These are phyloP conservation scores for Diplolepis rosae DNA, from an alignment of 2,888 invertebrate species.

Conservation along the genomic window DNA sequence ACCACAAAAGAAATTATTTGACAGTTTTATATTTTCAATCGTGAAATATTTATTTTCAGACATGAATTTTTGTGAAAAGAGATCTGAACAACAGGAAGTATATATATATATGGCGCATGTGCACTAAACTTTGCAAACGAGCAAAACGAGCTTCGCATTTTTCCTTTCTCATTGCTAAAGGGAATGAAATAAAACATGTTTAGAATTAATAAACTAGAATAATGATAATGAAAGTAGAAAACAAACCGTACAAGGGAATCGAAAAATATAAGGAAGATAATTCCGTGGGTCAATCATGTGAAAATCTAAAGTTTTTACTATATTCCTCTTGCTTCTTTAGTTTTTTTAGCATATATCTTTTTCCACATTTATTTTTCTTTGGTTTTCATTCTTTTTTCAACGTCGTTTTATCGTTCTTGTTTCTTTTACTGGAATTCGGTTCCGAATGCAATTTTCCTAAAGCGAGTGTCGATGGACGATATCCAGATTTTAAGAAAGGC, in stretches of 20 bases:
- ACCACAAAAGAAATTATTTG: no score
- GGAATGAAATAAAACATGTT: conserved; percentile 15
- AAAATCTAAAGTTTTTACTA: neutral
- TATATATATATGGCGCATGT: no score
- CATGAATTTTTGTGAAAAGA: no score
- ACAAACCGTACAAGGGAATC: neutral
- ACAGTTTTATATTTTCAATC: no score
- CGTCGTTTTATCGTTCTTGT: conserved; percentile 12
- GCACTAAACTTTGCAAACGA: no score
- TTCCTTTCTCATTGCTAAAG: neutral
- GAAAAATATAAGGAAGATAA: conserved; percentile 27
- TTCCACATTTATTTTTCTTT: neutral
- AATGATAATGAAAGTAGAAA: neutral
- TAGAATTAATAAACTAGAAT: neutral
- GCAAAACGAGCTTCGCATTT: conserved; percentile 10
- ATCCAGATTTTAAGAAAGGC: conserved; percentile 35
- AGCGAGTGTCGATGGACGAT: conserved; percentile 18
- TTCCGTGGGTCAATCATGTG: conserved; percentile 11
- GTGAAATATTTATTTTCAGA: no score
- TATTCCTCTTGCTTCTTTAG: neutral
- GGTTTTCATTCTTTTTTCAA: conserved; percentile 17
- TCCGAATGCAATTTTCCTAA: conserved; percentile 14
- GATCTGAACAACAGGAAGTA: no score
- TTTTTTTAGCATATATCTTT: neutral
- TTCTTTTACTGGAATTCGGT: neutral